phyloP scores from a whole-genome alignment of 1,140 invertebrate species.

The Aphis gossypii region DNA sequence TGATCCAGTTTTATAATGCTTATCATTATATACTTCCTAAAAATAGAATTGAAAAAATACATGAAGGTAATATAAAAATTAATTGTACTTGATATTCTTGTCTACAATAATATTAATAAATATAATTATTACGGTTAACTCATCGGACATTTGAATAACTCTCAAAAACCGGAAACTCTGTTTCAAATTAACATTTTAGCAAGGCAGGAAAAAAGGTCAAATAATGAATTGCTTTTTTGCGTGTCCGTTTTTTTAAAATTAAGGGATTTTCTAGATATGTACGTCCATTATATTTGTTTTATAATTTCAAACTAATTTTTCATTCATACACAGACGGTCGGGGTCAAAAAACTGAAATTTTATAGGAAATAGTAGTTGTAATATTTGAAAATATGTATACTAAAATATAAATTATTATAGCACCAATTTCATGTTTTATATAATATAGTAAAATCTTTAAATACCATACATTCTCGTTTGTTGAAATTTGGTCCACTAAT shows the following conservation, averaged over 20 bases:
- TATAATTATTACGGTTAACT: not conserved
- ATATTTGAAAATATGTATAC: not conserved
- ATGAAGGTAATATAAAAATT: not conserved
- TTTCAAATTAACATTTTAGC: constrained; percentile 41
- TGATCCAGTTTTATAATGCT: not conserved
- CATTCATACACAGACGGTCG: not conserved
- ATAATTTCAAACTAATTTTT: not conserved
- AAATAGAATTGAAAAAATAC: not conserved
- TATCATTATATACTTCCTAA: not conserved
- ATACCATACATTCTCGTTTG: too few relatives aligned
- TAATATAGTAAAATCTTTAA: too few relatives aligned
- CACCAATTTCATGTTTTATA: not conserved
- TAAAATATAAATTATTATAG: not conserved
- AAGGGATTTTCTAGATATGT: not conserved
- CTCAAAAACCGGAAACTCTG: constrained; percentile 23
- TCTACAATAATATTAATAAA: not conserved
- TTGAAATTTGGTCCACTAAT: too few relatives aligned
- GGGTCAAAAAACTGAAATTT: constrained; percentile 1
- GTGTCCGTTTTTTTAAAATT: constrained; percentile 17
- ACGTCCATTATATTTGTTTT: not conserved
- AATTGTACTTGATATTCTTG: not conserved
- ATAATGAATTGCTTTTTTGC: constrained; percentile 43
- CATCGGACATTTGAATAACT: not conserved
- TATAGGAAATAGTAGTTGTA: not conserved
- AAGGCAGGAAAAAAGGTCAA: constrained; percentile 3